Evolutionary conservation across 2,888 invertebrate species (phyloP).

Genomic region (Drosophila limbata): DNA sequence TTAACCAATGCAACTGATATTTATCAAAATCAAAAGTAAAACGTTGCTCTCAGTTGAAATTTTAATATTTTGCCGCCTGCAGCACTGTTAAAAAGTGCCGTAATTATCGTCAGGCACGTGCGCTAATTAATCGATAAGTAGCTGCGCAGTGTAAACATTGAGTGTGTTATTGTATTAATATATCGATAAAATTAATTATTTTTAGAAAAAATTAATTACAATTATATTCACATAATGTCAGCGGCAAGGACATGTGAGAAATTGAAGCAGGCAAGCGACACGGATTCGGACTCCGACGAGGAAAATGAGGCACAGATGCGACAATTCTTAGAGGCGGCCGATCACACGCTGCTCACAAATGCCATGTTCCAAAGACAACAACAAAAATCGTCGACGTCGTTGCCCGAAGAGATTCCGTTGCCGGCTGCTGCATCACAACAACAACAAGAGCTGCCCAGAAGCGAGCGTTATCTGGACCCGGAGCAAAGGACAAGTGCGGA

Average conservation of each 20-base stretch:
- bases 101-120: background rate
- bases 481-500: constrained; percentile 31
- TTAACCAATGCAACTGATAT: too few species aligned
- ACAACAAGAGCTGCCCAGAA: constrained; percentile 33
- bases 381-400: background rate
- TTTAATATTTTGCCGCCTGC: background rate
- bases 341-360: constrained; percentile 72
- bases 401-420: background rate
- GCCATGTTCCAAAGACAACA: constrained; percentile 60
- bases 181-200: too few species aligned
- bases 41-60: background rate
- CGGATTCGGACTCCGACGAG: constrained; percentile 58
- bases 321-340: constrained; percentile 75
- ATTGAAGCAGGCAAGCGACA: background rate
- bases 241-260: background rate
- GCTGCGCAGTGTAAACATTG: background rate
- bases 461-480: constrained; percentile 67
- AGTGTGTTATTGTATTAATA: constrained; percentile 11
- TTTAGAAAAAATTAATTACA: too few species aligned
- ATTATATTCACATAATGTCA: constrained; percentile 4
- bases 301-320: constrained; percentile 64
- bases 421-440: background rate
- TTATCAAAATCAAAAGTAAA: background rate
- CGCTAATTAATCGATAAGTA: background rate
- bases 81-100: background rate